Evolutionary conservation across 2,113 vertebrate genomes (phyloP), one percentile per base, ranked within the genome.

Genomic region (Choloepus hoffmanni): DNA sequence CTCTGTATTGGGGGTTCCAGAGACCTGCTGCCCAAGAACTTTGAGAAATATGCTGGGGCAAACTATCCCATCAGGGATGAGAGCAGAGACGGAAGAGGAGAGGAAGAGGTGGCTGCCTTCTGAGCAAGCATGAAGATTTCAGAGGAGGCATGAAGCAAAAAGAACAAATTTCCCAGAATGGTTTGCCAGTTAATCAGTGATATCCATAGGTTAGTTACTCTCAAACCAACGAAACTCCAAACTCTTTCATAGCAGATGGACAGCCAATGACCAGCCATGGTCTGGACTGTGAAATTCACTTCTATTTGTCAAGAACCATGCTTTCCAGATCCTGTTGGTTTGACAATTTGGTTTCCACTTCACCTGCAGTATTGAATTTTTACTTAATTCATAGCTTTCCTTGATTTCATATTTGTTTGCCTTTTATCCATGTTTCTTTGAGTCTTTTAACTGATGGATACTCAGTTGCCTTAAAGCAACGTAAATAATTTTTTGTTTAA

Each of bases 181-280:
- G 99, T 96, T 98, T 99, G 94, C 98, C 99, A 0, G 99, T 99
- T 48, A 99, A 99, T 96, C 99, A 99, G 98, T 99, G 99, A 95
- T 99, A 99, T 97, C 99, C 99, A 98, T 98, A 98, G 99, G 99
- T 99, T 98, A 99, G 99, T 99, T 99, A 99, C 98, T 99, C 99
- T 95, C 99, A 99, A 98, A 99, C 98, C 99, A 99, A 99, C 99
- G 99, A 99, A 98, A 98, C 98, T 99, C 99, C 99, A 99, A 98
- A 99, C 99, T 98, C 98, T 99, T 99, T 99, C 99, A 99, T 99
- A 98, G 98, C 98, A 99, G 99, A 98, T 98, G 99, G 98, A 97
- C 98, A 98, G 98, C 98, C 97, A 98, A 98, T 98, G 99, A 99
- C 97, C 98, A 98, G 45, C 98, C 98, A 0, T 97, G 98, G 97